Evolutionary conservation across 1,140 invertebrate species (phyloP).

Genomic region (Zaprionus tsacasi): DNA sequence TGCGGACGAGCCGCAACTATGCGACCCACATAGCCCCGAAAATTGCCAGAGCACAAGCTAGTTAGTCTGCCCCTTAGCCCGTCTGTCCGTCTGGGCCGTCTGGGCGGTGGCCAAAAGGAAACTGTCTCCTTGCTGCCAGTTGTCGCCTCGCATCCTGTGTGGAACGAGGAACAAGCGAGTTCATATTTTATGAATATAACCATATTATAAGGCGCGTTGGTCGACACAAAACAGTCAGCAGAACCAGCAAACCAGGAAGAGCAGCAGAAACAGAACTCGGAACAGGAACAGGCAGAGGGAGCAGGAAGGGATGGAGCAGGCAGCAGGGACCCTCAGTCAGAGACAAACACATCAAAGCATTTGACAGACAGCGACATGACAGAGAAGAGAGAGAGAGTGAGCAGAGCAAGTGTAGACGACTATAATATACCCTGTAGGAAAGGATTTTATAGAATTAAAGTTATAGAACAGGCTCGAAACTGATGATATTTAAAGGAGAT

Average conservation of each 20-base stretch:
- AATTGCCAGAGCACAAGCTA: slow-evolving; percentile 67
- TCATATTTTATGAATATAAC: slow-evolving; percentile 82
- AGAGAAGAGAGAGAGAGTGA: background rate
- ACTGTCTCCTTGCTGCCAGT: slow-evolving; percentile 49
- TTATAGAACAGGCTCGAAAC: too few relatives aligned
- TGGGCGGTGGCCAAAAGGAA: slow-evolving; percentile 18
- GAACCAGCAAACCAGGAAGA: slow-evolving; percentile 8
- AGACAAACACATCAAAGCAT: slow-evolving; percentile 71
- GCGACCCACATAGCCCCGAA: slow-evolving; percentile 56
- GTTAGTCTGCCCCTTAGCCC: slow-evolving; percentile 31
- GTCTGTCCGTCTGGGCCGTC: background rate
- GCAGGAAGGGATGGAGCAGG: background rate
- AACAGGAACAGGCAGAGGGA: slow-evolving; percentile 7
- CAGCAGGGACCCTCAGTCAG: slow-evolving; percentile 56
- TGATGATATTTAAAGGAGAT: too few relatives aligned
- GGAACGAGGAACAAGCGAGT: slow-evolving; percentile 36
- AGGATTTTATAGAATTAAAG: background rate
- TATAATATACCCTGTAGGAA: slow-evolving; percentile 6
- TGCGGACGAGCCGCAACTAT: slow-evolving; percentile 40
- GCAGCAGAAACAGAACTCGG: slow-evolving; percentile 4
- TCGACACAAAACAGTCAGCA: slow-evolving; percentile 47
- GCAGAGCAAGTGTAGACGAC: background rate
- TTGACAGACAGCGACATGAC: slow-evolving; percentile 50
- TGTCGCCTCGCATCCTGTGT: slow-evolving; percentile 58
- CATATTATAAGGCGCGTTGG: slow-evolving; percentile 68